Evolutionary conservation across 2,113 vertebrate genomes (phyloP).

Genomic region (Tauraco erythrolophus): DNA sequence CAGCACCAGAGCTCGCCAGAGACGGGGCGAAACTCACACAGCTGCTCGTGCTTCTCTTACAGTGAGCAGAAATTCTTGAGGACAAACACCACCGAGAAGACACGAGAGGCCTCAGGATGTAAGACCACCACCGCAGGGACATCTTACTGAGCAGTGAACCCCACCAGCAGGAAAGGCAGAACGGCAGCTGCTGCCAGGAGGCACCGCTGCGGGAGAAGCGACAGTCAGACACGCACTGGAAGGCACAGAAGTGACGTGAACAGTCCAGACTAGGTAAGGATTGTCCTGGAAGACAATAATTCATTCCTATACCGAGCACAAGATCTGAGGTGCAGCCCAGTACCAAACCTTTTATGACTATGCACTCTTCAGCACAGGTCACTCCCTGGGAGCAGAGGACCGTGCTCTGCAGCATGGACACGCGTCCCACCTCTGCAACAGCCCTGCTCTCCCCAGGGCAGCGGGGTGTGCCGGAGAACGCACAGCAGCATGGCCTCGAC

Average conservation of each 20-base stretch:
- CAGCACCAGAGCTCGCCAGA: background rate
- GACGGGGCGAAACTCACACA: background rate
- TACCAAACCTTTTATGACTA: background rate
- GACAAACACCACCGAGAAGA: background rate
- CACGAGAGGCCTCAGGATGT: background rate
- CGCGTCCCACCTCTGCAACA: too few relatives aligned
- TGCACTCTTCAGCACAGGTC: background rate
- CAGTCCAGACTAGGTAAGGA: too few relatives aligned
- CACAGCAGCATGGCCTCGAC: rapidly evolving
- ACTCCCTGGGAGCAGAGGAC: background rate
- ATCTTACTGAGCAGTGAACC: background rate
- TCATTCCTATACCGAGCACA: background rate
- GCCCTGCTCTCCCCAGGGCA: rapidly evolving
- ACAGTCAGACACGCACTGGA: background rate
- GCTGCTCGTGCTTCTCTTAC: background rate
- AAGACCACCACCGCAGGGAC: background rate
- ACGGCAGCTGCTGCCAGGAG: background rate
- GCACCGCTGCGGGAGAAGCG: background rate
- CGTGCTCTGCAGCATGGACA: rapidly evolving
- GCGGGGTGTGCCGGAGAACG: rapidly evolving
- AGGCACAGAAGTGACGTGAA: background rate
- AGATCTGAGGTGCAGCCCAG: background rate
- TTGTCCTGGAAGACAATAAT: background rate
- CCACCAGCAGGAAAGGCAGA: background rate
- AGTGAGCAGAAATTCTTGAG: background rate